phyloP scores from a whole-genome alignment of 2,888 invertebrate species.

The Euclidia mi region DNA sequence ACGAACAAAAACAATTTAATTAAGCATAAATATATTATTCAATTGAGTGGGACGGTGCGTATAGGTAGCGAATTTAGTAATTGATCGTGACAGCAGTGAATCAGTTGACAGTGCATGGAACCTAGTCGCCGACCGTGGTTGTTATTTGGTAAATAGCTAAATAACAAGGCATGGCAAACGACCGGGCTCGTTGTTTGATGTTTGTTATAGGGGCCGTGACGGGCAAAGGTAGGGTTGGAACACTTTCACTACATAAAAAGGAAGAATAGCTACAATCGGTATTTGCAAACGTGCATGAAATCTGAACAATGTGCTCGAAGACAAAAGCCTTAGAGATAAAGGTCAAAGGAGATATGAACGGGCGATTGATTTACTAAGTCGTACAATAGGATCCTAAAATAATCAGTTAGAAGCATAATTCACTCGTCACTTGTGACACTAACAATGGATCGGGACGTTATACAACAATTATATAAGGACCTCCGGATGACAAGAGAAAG shows the following conservation, averaged over 20 bases:
- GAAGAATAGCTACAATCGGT: conserved; percentile 50
- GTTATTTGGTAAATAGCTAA: conserved; percentile 52
- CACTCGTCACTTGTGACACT: too few relatives aligned
- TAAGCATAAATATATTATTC: neutral
- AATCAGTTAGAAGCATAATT: neutral
- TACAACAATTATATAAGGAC: too few relatives aligned
- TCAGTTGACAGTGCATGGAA: conserved; percentile 6
- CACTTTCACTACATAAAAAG: conserved; percentile 47
- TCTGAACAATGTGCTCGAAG: conserved; percentile 31
- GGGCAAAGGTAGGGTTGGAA: conserved; percentile 47
- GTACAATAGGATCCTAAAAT: neutral
- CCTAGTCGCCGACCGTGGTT: conserved; percentile 6
- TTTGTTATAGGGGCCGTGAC: conserved; percentile 58
- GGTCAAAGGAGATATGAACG: conserved; percentile 12
- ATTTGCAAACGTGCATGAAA: conserved; percentile 34
- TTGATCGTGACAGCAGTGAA: conserved; percentile 10
- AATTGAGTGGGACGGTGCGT: too few relatives aligned
- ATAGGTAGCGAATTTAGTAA: conserved; percentile 26
- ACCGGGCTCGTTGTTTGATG: conserved; percentile 54
- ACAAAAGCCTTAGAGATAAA: conserved; percentile 26
- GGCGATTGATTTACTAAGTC: conserved; percentile 1
- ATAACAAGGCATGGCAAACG: conserved; percentile 53
- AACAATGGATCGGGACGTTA: too few relatives aligned
- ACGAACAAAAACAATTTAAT: neutral
- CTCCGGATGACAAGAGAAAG: too few relatives aligned